Percentiles rank a stretch among this genome's conserved stretches.
phyloP scores from a whole-genome alignment of 2,113 vertebrate genomes.

The Mesoclemmys tuberculata region DNA sequence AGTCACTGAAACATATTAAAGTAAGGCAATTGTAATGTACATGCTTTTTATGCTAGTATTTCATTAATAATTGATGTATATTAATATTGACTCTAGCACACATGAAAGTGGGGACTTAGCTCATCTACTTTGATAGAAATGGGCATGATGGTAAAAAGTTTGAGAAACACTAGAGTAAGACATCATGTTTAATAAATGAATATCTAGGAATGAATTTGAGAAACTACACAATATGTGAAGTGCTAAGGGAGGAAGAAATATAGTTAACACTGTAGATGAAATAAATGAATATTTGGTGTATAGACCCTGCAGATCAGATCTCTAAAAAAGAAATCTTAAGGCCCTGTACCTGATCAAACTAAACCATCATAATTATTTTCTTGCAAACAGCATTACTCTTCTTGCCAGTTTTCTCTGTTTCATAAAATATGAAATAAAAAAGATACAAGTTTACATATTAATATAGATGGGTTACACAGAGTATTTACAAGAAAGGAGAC shows the following conservation, averaged over 20 bases:
- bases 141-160: neutral
- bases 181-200: neutral
- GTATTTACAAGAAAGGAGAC: neutral
- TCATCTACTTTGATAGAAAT: neutral
- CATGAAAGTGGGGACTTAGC: neutral
- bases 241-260: neutral
- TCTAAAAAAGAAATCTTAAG: neutral
- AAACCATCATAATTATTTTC: fast-evolving
- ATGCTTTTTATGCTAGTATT: neutral
- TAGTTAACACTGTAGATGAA: neutral
- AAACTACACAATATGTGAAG: neutral
- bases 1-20: neutral
- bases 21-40: neutral
- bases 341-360: neutral
- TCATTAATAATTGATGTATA: neutral
- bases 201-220: neutral
- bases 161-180: neutral
- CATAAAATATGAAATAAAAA: neutral
- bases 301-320: neutral
- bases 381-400: neutral
- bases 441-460: neutral
- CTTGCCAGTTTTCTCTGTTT: neutral
- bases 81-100: neutral
- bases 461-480: neutral
- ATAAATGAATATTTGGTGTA: neutral